These are phyloP conservation scores for Maniola jurtina DNA, from an alignment of 1,140 invertebrate species.

Conservation along the genomic window DNA sequence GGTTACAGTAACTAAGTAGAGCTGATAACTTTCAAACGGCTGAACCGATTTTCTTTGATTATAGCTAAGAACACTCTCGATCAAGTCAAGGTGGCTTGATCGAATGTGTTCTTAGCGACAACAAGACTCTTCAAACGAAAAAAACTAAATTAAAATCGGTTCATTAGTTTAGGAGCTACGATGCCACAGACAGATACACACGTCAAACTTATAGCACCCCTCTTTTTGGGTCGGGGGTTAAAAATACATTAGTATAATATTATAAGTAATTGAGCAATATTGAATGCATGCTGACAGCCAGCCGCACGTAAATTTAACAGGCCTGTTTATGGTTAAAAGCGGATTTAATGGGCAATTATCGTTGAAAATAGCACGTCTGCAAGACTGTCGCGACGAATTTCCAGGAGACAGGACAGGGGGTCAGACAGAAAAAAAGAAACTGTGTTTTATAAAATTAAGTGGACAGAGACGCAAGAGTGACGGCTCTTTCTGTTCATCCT, in stretches of 20 bases:
- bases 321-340: conserved; percentile 21
- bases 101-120: no score
- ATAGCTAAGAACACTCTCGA: no score
- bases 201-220: no score
- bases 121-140: no score
- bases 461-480: conserved; percentile 39
- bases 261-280: background rate
- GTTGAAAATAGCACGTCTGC: conserved; percentile 59
- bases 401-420: conserved; percentile 56
- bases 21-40: no score
- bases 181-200: no score
- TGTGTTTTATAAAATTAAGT: conserved; percentile 54
- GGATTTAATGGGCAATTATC: conserved; percentile 26
- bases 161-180: no score
- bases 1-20: no score
- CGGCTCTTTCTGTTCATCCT: conserved; percentile 30
- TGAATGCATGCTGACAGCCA: background rate
- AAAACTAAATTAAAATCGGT: no score
- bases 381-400: conserved; percentile 58
- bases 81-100: no score
- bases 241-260: no score
- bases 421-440: conserved; percentile 68
- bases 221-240: no score
- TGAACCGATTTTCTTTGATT: background rate
- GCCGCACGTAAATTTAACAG: conserved; percentile 19